Conservation (phyloP, 2,888 invertebrate species). For the Machimus rusticus region DNA sequence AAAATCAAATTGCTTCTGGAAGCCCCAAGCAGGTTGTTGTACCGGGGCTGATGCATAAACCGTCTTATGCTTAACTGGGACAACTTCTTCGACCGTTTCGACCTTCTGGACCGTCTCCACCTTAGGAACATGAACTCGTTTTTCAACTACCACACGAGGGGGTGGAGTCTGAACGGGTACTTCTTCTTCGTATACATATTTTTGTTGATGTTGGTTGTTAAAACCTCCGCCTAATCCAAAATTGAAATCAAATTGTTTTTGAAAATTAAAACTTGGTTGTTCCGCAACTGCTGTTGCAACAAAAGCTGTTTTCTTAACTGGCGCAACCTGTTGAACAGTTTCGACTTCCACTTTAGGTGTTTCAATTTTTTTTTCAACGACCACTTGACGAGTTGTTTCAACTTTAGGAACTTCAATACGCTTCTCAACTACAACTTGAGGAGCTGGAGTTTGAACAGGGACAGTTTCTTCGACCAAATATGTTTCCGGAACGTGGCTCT, state of each 20-base stretch:
- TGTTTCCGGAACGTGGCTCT: neutral
- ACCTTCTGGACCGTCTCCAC: neutral
- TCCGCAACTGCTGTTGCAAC: neutral
- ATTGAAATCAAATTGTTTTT: constrained; percentile 5
- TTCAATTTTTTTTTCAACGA: neutral
- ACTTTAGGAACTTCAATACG: neutral
- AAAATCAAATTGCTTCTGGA: constrained; percentile 12
- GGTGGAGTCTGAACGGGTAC: neutral
- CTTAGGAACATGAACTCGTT: neutral
- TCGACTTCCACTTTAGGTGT: neutral
- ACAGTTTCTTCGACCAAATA: neutral
- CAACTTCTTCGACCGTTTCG: neutral
- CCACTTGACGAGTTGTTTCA: neutral
- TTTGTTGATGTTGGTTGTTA: neutral
- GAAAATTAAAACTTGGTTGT: neutral
- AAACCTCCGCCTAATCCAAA: neutral
- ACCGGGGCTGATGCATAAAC: neutral
- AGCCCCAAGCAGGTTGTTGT: neutral
- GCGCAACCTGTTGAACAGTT: neutral
- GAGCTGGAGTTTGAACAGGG: neutral
- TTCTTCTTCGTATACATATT: neutral
- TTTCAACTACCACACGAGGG: neutral
- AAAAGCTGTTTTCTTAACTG: neutral
- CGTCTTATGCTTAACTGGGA: neutral
- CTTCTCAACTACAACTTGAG: neutral